These are phyloP conservation scores for Sciurus niger DNA, from an alignment of 2,113 vertebrate species.

Conservation along the genomic window DNA sequence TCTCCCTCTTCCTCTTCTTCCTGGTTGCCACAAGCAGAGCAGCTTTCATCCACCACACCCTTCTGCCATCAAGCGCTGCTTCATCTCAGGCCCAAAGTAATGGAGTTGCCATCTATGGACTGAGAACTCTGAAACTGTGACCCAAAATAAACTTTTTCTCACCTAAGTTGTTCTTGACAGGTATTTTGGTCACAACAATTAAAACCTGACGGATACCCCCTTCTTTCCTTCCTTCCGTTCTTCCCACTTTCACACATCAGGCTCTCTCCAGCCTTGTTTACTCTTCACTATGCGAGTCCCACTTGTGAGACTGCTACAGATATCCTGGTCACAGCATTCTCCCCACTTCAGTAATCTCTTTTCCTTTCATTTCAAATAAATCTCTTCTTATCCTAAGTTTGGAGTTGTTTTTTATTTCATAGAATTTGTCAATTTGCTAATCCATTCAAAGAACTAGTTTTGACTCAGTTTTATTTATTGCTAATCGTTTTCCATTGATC, in stretches of 20 bases:
- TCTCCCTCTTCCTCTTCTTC: too few relatives aligned
- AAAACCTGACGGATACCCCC: too few relatives aligned
- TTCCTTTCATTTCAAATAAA: not conserved
- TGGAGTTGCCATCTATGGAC: too few relatives aligned
- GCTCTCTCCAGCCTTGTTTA: not conserved
- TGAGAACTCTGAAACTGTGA: too few relatives aligned
- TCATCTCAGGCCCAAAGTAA: too few relatives aligned
- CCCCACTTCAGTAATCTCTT: not conserved
- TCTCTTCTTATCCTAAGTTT: not conserved
- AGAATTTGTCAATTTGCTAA: not conserved
- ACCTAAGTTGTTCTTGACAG: too few relatives aligned
- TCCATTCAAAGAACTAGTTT: not conserved
- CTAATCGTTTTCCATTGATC: not conserved
- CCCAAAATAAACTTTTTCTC: too few relatives aligned
- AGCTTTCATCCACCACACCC: too few relatives aligned
- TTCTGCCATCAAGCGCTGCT: too few relatives aligned
- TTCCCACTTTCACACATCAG: not conserved
- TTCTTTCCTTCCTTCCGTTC: not conserved
- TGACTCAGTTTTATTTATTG: not conserved
- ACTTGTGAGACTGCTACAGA: not conserved
- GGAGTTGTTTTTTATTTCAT: not conserved
- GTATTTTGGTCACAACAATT: too few relatives aligned
- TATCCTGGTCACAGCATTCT: not conserved
- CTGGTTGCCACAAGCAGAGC: too few relatives aligned
- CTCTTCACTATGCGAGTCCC: not conserved